Evolutionary conservation across 2,797 vertebrate species (phyloP), one percentile per base, ranked within the genome.

Genomic region (Eremophila alpestris): DNA sequence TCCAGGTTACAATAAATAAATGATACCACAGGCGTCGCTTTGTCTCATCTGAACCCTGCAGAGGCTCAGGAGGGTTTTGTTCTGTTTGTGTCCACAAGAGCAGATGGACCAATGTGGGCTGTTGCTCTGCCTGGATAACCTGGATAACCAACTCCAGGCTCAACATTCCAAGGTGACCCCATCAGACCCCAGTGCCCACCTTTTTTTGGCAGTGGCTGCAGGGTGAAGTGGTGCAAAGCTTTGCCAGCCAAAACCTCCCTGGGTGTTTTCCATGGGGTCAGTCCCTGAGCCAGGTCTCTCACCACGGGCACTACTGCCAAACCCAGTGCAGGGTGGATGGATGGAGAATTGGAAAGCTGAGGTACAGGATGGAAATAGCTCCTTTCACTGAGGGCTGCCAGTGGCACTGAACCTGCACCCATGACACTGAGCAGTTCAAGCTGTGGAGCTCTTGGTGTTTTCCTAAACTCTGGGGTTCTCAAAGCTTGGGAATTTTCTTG

Each of bases 1-100:
- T 95, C 96, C 34, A 80, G 78, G 34, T 96, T 69, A 60, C 81
- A 69, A 68, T 10, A 71, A 87, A 78, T 32, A 74, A 79, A 71
- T 21, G 16, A 89, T 59, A 27, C n/a, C 49, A 27, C 10, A 14
- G 67, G 52, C 2, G 0, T 56, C 2, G 3, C 46, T 84, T 65
- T 43, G 51, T 52, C 60, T 87, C 48, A 45, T 22, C 62, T 29
- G 16, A 55, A 75, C 48, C 23, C 14, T 0, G 0, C 20, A 11
- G 43, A 71, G 43, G 17, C 23, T 58, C 0, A 0, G 60, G 46
- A 54, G 40, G 21, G 16, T 45, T 87, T 45, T 41, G 27, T 16
- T 32, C 26, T 14, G 4, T 32, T 80, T 51, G 46, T n/a, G 46
- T n/a, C 40, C 1, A 1, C 20, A 18, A 19, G 26, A 4, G 5